Evolutionary conservation across 1,140 invertebrate species (phyloP).

Genomic region (Ceratina australensis): DNA sequence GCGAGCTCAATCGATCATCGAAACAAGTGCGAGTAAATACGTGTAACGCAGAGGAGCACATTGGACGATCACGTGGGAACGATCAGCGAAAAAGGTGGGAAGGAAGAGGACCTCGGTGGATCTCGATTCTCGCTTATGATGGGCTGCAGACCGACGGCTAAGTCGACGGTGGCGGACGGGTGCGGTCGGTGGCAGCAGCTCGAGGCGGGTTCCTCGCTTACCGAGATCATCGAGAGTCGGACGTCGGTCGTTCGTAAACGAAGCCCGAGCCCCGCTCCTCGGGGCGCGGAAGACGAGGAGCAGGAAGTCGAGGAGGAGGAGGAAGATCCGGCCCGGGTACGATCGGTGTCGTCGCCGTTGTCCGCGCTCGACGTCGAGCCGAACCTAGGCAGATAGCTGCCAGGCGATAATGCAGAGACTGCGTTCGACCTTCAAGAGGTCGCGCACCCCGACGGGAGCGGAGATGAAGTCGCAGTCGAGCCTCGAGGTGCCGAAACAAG

Average conservation of each 20-base stretch:
- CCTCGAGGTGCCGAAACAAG: constrained; percentile 92
- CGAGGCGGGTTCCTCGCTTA: constrained; percentile 53
- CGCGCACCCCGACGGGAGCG: constrained; percentile 90
- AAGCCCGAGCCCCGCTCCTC: neutral
- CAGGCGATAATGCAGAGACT: constrained; percentile 85
- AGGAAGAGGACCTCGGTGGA: neutral
- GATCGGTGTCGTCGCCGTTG: too few relatives aligned
- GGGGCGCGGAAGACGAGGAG: constrained; percentile 46
- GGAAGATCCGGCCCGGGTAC: neutral
- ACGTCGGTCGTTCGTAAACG: constrained; percentile 49
- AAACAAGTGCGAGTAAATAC: too few relatives aligned
- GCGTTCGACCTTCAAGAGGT: constrained; percentile 91
- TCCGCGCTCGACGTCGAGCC: neutral
- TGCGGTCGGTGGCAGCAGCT: constrained; percentile 61
- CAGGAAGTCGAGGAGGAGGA: neutral
- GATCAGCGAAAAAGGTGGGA: neutral
- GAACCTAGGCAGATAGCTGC: constrained; percentile 61
- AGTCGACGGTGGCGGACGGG: constrained; percentile 64
- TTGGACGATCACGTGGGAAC: too few relatives aligned
- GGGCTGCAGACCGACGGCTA: constrained; percentile 72
- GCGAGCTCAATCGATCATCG: too few relatives aligned
- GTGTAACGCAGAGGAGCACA: too few relatives aligned
- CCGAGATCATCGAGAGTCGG: constrained; percentile 42
- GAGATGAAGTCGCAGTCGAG: constrained; percentile 95
- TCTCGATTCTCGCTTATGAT: constrained; percentile 63